Evolutionary conservation across 1,140 invertebrate species (phyloP).

Genomic region (Brachionus calyciflorus): DNA sequence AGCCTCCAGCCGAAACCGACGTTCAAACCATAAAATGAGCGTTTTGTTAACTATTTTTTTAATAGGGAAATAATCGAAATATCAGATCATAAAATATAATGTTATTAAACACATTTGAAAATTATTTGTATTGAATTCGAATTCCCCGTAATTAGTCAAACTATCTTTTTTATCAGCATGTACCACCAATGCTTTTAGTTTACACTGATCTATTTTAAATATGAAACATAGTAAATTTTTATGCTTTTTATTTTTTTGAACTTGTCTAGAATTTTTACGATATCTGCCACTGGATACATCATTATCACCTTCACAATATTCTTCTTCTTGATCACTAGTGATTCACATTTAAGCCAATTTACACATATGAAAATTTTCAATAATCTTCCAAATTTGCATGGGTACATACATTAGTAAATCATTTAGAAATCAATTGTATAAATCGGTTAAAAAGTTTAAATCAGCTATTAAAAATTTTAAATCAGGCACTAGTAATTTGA

Average conservation of each 20-base stretch:
- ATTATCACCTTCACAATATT: background rate
- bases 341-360: background rate
- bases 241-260: background rate
- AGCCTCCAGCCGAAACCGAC: too few relatives aligned
- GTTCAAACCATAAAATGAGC: too few relatives aligned
- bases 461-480: slow-evolving; percentile 71
- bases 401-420: slow-evolving; percentile 86
- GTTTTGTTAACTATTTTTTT: too few relatives aligned
- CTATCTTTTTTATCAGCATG: background rate
- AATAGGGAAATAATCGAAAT: too few relatives aligned
- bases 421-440: slow-evolving; percentile 83
- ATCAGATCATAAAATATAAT: too few relatives aligned
- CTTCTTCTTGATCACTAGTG: background rate
- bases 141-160: background rate
- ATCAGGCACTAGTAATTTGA: slow-evolving; percentile 74
- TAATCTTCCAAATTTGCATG: background rate
- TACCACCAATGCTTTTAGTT: background rate
- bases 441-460: slow-evolving; percentile 81
- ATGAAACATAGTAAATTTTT: background rate
- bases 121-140: background rate
- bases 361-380: background rate
- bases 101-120: slow-evolving; percentile 27
- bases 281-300: background rate
- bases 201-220: background rate
- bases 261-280: background rate